Evolutionary conservation across 2,888 invertebrate species (phyloP).

Genomic region (Philopedon plagiatum): DNA sequence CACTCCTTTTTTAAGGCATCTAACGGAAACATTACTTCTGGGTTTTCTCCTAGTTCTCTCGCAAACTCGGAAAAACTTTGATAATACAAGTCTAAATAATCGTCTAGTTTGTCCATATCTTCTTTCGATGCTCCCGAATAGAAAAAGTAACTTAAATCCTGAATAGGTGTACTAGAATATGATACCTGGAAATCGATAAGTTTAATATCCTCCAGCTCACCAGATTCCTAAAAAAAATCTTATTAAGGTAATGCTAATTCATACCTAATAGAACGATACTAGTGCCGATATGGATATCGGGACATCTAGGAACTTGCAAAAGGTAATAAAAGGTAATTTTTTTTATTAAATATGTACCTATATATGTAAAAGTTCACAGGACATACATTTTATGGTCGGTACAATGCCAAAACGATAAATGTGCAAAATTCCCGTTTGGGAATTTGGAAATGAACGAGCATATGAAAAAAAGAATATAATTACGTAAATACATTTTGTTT

Average conservation of each 20-base stretch:
- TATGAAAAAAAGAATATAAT: no score
- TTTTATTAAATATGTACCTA: no score
- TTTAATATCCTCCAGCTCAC: conserved; percentile 47
- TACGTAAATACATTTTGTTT: no score
- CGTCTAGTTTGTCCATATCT: conserved; percentile 54
- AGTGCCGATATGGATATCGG: no score
- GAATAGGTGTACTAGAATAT: conserved; percentile 45
- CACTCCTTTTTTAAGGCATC: conserved; percentile 13
- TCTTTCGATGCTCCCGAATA: conserved; percentile 56
- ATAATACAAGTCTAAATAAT: conserved; percentile 58
- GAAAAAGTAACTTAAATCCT: conserved; percentile 59
- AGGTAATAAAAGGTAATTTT: no score
- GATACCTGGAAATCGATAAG: conserved; percentile 50
- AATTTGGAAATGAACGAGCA: no score
- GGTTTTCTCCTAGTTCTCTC: conserved; percentile 54
- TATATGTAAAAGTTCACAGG: no score
- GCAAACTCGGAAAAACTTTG: conserved; percentile 53
- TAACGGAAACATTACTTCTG: conserved; percentile 25
- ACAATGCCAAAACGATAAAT: no score
- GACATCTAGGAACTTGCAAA: no score
- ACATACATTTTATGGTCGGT: no score
- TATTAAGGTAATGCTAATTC: background rate
- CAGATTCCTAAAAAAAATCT: conserved; percentile 35
- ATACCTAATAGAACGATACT: no score
- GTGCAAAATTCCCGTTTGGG: no score